phyloP scores from a whole-genome alignment of 2,113 vertebrate species.

The Brachirus orientalis region DNA sequence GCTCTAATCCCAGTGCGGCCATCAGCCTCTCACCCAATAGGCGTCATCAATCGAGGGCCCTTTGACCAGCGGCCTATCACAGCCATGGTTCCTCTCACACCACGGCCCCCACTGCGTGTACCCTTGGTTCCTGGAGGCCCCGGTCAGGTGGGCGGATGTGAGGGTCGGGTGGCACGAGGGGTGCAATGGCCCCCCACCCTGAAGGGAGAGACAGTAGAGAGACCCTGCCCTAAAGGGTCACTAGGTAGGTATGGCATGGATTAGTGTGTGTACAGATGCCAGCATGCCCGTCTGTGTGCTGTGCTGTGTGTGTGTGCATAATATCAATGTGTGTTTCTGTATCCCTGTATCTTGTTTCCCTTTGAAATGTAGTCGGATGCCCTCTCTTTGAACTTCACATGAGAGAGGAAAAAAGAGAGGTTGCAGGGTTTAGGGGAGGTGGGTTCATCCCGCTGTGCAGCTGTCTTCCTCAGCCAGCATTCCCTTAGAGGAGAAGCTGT shows the following conservation, averaged over 20 bases:
- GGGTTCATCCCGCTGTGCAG: constrained; percentile 48
- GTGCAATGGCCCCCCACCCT: constrained; percentile 92
- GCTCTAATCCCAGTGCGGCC: constrained; percentile 83
- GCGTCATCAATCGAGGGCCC: constrained; percentile 89
- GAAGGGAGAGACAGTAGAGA: constrained; percentile 90
- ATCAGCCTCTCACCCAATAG: constrained; percentile 88
- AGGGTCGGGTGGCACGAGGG: constrained; percentile 85
- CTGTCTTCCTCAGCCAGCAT: constrained; percentile 41
- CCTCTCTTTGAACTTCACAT: constrained; percentile 68
- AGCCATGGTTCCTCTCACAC: constrained; percentile 86
- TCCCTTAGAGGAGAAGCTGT: constrained; percentile 41
- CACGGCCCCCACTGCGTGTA: constrained; percentile 84
- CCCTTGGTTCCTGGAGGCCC: constrained; percentile 77
- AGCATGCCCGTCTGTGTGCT: neutral
- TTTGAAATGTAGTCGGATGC: constrained; percentile 66
- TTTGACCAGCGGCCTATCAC: constrained; percentile 86
- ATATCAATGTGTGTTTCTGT: constrained; percentile 14
- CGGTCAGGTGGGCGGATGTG: constrained; percentile 84
- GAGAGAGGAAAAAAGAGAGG: constrained; percentile 42
- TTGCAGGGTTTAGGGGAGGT: constrained; percentile 12
- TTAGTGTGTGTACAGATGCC: constrained; percentile 3
- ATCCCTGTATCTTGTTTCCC: constrained; percentile 52
- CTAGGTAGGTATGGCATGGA: constrained; percentile 80
- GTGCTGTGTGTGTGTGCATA: constrained; percentile 18
- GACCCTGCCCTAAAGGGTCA: constrained; percentile 92